phyloP scores from a whole-genome alignment of 1,140 invertebrate species.

The Drosophila athabasca region DNA sequence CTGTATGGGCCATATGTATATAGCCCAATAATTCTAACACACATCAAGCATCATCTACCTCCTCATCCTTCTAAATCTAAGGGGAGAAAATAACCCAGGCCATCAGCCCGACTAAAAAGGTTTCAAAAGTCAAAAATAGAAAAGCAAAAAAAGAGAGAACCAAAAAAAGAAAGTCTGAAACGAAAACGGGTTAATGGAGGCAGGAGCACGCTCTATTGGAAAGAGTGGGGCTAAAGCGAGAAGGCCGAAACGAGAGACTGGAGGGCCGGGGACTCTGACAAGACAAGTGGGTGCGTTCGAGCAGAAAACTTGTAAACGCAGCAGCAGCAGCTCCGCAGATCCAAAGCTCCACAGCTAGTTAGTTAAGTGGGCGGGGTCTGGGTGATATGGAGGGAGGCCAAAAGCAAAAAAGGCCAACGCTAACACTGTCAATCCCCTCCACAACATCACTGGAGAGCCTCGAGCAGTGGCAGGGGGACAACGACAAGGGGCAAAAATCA shows the following conservation, averaged over 20 bases:
- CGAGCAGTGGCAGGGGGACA: slow-evolving; percentile 17
- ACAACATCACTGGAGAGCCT: slow-evolving; percentile 27
- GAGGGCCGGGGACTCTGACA: slow-evolving; percentile 53
- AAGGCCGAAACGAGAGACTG: background rate
- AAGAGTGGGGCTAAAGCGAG: slow-evolving; percentile 7
- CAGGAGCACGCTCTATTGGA: slow-evolving; percentile 25
- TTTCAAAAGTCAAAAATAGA: slow-evolving; percentile 62
- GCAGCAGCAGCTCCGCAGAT: slow-evolving; percentile 43
- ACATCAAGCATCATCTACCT: slow-evolving; percentile 6
- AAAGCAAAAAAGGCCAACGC: slow-evolving; percentile 18
- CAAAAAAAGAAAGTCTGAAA: slow-evolving; percentile 33
- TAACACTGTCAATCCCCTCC: background rate
- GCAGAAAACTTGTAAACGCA: slow-evolving; percentile 79
- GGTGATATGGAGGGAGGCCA: slow-evolving; percentile 32
- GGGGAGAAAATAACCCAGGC: slow-evolving; percentile 17
- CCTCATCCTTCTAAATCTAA: background rate
- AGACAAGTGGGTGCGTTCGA: slow-evolving; percentile 81
- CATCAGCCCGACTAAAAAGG: slow-evolving; percentile 54
- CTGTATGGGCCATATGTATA: background rate
- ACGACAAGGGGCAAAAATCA: slow-evolving; percentile 60
- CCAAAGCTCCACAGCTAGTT: slow-evolving; percentile 62
- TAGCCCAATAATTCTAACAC: slow-evolving; percentile 62
- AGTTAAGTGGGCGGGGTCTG: slow-evolving; percentile 74
- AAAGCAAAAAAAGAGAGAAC: slow-evolving; percentile 31
- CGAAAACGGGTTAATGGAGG: slow-evolving; percentile 75